These are phyloP conservation scores for Tetramorium parvispinum DNA, from an alignment of 1,140 invertebrate genomes.

Conservation along the genomic window DNA sequence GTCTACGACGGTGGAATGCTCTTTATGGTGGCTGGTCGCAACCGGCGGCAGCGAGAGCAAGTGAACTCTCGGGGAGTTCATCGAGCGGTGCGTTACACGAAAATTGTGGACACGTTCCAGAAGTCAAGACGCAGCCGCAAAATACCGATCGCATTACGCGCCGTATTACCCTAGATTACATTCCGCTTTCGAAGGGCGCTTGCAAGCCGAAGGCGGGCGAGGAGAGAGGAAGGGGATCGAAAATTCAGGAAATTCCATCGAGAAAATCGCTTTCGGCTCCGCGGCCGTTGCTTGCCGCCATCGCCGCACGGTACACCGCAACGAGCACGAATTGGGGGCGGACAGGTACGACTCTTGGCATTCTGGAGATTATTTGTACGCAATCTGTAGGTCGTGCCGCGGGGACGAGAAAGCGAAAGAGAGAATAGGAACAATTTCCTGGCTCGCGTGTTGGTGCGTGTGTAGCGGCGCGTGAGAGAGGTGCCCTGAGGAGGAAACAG, in stretches of 20 bases:
- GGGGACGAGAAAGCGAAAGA: conserved; percentile 46
- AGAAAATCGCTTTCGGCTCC: conserved; percentile 52
- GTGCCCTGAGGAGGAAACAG: conserved; percentile 38
- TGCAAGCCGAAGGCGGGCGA: background rate
- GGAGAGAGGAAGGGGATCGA: background rate
- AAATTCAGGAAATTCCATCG: conserved; percentile 61
- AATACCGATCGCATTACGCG: conserved; percentile 52
- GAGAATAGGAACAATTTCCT: conserved; percentile 70
- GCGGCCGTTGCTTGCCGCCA: background rate
- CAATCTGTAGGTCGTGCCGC: conserved; percentile 65
- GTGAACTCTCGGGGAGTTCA: conserved; percentile 29
- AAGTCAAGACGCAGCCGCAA: conserved; percentile 58
- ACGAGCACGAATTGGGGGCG: conserved; percentile 41
- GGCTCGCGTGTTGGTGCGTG: conserved; percentile 62
- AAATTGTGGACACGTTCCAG: conserved; percentile 61
- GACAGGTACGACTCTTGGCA: conserved; percentile 43
- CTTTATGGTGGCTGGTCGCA: conserved; percentile 23
- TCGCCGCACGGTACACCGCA: conserved; percentile 5
- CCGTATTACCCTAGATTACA: conserved; percentile 57
- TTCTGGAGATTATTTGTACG: conserved; percentile 71
- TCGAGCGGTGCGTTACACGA: conserved; percentile 47
- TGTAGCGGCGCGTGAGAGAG: conserved; percentile 56
- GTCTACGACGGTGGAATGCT: conserved; percentile 39
- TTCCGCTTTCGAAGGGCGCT: conserved; percentile 45
- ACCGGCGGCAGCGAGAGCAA: background rate